Conservation (phyloP, 2,113 vertebrate genomes). For the Pterophyllum scalare region DNA sequence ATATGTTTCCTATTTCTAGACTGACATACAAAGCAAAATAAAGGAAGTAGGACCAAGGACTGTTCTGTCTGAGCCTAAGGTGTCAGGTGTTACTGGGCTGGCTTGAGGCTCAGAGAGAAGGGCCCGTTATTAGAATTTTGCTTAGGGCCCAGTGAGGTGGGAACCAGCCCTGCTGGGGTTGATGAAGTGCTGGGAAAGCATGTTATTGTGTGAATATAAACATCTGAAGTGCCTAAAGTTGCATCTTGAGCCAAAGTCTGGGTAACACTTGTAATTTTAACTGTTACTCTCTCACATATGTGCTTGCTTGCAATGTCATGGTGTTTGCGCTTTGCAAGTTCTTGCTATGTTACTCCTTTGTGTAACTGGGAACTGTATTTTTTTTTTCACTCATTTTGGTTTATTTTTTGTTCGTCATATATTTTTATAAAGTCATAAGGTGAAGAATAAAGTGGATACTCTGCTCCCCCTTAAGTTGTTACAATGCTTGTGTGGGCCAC, state of each 20-base stretch:
- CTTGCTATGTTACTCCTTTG: not conserved
- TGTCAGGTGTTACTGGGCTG: not conserved
- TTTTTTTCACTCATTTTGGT: not conserved
- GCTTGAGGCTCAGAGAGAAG: not conserved
- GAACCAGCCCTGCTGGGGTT: not conserved
- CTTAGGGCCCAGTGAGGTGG: not conserved
- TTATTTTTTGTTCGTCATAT: not conserved
- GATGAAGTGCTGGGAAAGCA: not conserved
- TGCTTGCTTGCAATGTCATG: not conserved
- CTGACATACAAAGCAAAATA: not conserved
- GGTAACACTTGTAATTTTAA: not conserved
- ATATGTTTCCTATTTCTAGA: not conserved
- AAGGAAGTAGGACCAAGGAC: not conserved
- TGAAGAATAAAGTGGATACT: not conserved
- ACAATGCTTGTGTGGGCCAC: not conserved
- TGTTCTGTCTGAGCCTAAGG: too few relatives aligned
- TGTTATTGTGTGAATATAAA: conserved; percentile 4
- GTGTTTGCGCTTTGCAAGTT: not conserved
- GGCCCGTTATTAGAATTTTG: not conserved
- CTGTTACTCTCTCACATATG: not conserved
- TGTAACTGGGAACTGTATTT: not conserved
- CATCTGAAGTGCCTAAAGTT: not conserved
- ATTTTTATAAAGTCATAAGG: not conserved
- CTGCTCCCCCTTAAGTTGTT: rapidly evolving
- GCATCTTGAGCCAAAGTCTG: not conserved